Percentiles rank a stretch among this genome's conserved stretches.
These are phyloP conservation scores for Ethmia dodecea DNA, from an alignment of 2,888 invertebrate genomes.

Conservation along the genomic window DNA sequence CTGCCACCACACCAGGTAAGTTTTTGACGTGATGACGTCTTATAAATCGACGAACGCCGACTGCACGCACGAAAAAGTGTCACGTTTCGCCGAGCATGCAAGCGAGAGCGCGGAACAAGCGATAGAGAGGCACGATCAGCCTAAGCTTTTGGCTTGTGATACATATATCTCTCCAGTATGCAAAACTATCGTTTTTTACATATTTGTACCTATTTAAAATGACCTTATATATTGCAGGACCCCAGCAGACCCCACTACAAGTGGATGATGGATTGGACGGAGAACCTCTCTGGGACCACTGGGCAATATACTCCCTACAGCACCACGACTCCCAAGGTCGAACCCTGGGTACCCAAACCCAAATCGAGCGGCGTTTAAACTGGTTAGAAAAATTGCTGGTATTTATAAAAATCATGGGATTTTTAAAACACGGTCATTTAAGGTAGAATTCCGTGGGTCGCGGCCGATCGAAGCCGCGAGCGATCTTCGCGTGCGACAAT, in stretches of 20 bases:
- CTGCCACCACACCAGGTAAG: slow-evolving; percentile 59
- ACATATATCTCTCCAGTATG: no score
- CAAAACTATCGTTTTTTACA: no score
- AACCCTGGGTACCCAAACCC: slow-evolving; percentile 85
- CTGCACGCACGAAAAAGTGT: no score
- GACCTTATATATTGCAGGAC: slow-evolving; percentile 80
- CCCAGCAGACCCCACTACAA: slow-evolving; percentile 85
- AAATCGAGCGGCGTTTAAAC: slow-evolving; percentile 28
- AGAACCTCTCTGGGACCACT: slow-evolving; percentile 90
- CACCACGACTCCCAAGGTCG: slow-evolving; percentile 91
- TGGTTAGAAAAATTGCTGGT: neutral
- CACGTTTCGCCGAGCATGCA: no score
- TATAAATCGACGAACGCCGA: no score
- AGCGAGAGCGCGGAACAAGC: no score
- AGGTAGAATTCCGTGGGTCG: no score
- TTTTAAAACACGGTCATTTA: neutral
- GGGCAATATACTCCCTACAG: slow-evolving; percentile 93
- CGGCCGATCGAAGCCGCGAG: no score
- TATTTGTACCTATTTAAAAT: no score
- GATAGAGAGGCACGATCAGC: no score
- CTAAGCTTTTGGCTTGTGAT: no score
- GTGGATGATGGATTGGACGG: slow-evolving; percentile 92
- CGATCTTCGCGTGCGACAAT: neutral
- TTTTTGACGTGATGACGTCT: no score
- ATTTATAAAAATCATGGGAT: neutral